Conservation (phyloP, 2,797 vertebrate genomes). For the Sardinella longiceps region DNA sequence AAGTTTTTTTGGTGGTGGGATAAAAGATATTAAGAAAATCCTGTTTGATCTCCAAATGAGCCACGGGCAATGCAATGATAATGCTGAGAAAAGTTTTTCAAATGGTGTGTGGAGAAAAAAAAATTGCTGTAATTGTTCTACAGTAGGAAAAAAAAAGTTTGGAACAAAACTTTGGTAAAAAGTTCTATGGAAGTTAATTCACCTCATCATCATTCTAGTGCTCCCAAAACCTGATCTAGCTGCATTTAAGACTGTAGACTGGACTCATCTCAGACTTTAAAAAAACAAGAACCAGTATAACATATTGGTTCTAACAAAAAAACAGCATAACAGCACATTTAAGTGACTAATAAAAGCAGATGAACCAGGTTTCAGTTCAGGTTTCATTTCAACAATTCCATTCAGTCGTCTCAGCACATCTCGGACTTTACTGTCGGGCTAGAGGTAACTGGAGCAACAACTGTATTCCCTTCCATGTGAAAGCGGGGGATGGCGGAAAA, state of each 20-base stretch:
- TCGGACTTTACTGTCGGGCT: neutral
- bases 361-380: constrained; percentile 13
- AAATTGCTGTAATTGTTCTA: neutral
- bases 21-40: neutral
- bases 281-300: too few relatives aligned
- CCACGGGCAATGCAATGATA: neutral
- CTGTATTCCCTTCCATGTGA: neutral
- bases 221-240: neutral
- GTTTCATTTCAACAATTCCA: constrained; percentile 13
- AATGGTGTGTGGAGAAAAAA: neutral
- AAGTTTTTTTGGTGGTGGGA: neutral
- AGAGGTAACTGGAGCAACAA: neutral
- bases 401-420: neutral
- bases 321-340: neutral
- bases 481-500: neutral
- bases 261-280: neutral
- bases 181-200: neutral
- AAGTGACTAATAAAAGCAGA: neutral
- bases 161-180: neutral
- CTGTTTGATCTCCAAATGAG: constrained; percentile 12
- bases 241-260: neutral
- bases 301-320: neutral
- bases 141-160: neutral
- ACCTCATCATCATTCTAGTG: neutral
- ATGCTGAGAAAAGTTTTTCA: neutral